Percentiles rank a stretch among this genome's conserved stretches.
Conservation (phyloP, 2,113 vertebrate genomes). For the Psilopsiagon aymara region DNA sequence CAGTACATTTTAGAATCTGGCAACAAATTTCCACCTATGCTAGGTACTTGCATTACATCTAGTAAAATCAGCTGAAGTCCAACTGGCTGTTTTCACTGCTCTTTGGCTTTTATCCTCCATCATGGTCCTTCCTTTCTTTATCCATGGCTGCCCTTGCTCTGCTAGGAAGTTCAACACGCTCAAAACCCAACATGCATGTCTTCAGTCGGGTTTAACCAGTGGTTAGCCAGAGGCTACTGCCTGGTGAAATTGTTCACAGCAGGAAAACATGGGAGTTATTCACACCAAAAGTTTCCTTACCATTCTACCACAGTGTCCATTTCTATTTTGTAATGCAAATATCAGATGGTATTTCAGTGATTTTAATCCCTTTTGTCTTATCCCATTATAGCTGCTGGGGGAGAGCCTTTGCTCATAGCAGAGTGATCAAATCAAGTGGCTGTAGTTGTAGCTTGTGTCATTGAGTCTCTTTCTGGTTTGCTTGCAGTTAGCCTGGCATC, state of each 20-base stretch:
- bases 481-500: constrained; percentile 91
- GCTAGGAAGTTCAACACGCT: neutral
- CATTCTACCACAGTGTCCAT: neutral
- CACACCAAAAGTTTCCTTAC: neutral
- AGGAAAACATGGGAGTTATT: neutral
- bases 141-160: neutral
- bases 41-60: neutral
- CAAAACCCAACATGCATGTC: neutral
- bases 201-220: neutral
- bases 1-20: neutral
- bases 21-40: neutral
- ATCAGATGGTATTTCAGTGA: neutral
- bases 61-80: neutral
- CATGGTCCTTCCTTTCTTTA: neutral
- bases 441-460: neutral
- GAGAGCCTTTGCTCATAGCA: neutral
- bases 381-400: neutral
- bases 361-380: neutral
- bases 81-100: neutral
- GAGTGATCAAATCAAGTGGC: neutral
- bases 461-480: neutral
- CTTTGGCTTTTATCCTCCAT: neutral
- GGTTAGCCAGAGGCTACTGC: neutral
- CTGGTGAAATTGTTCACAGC: neutral
- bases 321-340: neutral